phyloP scores from a whole-genome alignment of 2,888 invertebrate genomes.

The Willowsia nigromaculata region DNA sequence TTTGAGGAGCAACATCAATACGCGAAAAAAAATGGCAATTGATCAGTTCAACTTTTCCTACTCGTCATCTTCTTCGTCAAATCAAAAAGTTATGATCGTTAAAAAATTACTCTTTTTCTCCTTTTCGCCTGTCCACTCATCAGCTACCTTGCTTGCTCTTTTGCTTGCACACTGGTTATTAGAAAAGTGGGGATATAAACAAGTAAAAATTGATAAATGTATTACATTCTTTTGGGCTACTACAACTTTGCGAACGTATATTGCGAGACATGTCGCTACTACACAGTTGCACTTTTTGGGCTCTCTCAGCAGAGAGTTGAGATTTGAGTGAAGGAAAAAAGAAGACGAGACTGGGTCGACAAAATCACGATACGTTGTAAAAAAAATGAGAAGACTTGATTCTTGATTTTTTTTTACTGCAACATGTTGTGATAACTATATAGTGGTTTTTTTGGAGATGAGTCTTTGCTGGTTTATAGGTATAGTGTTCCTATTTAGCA shows the following conservation, averaged over 20 bases:
- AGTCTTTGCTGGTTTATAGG: constrained; percentile 9
- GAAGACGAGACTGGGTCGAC: constrained; percentile 70
- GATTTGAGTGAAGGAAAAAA: constrained; percentile 9
- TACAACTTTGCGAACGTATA: background rate
- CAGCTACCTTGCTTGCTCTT: constrained; percentile 25
- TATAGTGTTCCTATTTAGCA: constrained; percentile 44
- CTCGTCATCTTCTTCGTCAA: constrained; percentile 3
- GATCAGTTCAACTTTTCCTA: background rate
- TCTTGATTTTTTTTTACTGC: constrained; percentile 44
- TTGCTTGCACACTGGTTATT: background rate
- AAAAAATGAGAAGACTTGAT: constrained; percentile 38
- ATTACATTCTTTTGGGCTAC: constrained; percentile 19
- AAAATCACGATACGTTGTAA: constrained; percentile 64
- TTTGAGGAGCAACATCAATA: background rate
- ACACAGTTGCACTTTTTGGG: constrained; percentile 23
- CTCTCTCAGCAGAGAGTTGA: background rate
- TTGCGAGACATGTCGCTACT: background rate
- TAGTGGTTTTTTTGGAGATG: background rate
- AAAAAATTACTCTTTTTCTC: constrained; percentile 21
- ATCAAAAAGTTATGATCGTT: constrained; percentile 34
- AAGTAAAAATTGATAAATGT: constrained; percentile 38
- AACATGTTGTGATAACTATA: background rate
- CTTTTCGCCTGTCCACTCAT: constrained; percentile 29
- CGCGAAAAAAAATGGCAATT: background rate
- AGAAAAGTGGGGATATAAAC: constrained; percentile 8